phyloP scores from a whole-genome alignment of 2,888 invertebrate genomes.

The Acrobasis repandana region DNA sequence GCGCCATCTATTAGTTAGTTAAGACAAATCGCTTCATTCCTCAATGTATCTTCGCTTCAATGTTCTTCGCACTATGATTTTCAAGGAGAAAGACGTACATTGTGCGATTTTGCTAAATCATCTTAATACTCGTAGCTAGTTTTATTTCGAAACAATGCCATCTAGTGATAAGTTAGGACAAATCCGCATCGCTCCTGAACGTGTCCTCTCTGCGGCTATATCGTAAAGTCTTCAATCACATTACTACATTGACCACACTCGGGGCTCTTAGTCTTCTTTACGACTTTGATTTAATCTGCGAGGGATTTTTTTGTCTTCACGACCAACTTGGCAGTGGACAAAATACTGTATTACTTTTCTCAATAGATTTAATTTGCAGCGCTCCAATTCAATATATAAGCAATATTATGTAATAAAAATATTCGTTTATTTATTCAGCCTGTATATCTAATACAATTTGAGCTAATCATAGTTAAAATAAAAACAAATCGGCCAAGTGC shows the following conservation, averaged over 20 bases:
- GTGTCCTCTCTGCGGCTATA: neutral
- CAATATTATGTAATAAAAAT: no score
- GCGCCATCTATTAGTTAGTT: no score
- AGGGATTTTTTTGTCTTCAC: conserved; percentile 14
- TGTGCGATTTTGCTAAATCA: no score
- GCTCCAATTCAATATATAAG: no score
- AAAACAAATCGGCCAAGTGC: no score
- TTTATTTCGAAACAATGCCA: neutral
- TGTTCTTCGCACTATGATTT: no score
- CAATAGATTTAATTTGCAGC: neutral
- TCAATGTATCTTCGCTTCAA: no score
- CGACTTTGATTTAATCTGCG: conserved; percentile 25
- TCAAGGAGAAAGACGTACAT: no score
- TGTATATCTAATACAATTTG: no score
- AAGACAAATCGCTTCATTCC: no score
- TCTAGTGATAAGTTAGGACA: neutral
- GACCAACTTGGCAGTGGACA: conserved; percentile 4
- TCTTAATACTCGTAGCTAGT: neutral
- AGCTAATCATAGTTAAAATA: no score
- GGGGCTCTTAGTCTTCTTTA: conserved; percentile 21
- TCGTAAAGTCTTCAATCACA: conserved; percentile 27
- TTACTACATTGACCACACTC: conserved; percentile 20
- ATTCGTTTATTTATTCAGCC: no score
- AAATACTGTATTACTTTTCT: conserved; percentile 1
- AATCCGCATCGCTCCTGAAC: neutral